Evolutionary conservation across 1,140 invertebrate species (phyloP), one percentile per base, ranked within the genome.

Genomic region (Drosophila micromelanica): DNA sequence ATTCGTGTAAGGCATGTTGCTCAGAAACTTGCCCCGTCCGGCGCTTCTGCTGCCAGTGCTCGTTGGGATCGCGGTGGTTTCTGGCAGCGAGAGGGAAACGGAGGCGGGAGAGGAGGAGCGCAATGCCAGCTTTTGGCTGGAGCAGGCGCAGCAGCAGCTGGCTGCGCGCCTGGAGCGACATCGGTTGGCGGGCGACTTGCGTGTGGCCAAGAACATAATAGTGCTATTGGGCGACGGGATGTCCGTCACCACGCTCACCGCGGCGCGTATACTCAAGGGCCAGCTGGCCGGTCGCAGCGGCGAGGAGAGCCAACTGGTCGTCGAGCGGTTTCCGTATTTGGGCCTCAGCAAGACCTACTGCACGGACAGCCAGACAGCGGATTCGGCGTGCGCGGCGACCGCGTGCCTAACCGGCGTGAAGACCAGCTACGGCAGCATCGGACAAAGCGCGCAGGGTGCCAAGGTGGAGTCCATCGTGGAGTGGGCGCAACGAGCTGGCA

Each of bases 401-500:
- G 96, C 96, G 0, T 95, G 95, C 64, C 89, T 97, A 17, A 92
- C 93, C 15, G 96, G 96, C 0, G 94, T 96, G 0, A 97, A 97
- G 91, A 93, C 93, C 0, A 95, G 95, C 67, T 92, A 92, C 9
- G 94, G 93, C 13, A 94, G 94, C 1, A 78, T 96, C 5, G 96
- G 96, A 0, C 93, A 96, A 2, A 94, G 54, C 93, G 95, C 61
- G 55, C 92, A 64, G 76, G 97, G 97, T 0, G 74, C 91, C 48
- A 91, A 93, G 56, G 93, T 95, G 2, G 80, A 91, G 93, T 97
- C 96, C 0, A 92, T 98, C 23, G 92, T 97, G 3, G 94, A 95
- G 69, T 98, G 97, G 97, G 97, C 96, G 0, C 96, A 97, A 84
- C 93, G 95, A 56, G 94, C 95, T 92, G 97, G 96, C 92, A 90